Conservation (phyloP, 2,113 vertebrate genomes). For the Microcebus ravelobensis region DNA sequence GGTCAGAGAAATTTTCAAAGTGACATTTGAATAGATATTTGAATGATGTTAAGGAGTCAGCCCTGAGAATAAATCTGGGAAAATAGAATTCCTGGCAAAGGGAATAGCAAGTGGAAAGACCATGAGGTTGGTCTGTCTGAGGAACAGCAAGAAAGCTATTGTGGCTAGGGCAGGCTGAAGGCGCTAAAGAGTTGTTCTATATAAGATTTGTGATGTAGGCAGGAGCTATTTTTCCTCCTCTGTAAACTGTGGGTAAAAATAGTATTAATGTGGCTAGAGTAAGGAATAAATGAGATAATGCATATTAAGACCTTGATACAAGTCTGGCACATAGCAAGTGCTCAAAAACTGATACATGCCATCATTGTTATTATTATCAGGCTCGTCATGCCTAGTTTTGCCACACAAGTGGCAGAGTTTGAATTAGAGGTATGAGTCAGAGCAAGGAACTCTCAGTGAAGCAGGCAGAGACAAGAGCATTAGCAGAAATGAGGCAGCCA, state of each 20-base stretch:
- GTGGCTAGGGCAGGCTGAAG: not conserved
- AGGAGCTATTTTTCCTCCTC: not conserved
- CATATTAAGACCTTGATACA: not conserved
- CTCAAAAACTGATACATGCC: constrained; percentile 5
- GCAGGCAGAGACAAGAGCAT: not conserved
- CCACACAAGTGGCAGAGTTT: not conserved
- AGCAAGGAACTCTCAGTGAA: not conserved
- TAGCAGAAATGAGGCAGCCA: not conserved
- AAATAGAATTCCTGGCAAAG: not conserved
- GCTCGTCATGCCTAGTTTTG: not conserved
- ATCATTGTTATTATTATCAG: constrained; percentile 35
- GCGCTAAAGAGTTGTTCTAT: not conserved
- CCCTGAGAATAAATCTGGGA: not conserved
- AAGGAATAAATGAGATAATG: constrained; percentile 17
- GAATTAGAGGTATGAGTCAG: constrained; percentile 42
- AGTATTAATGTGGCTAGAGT: not conserved
- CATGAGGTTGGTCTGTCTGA: not conserved
- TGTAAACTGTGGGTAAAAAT: not conserved
- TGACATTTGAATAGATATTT: not conserved
- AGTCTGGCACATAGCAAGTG: not conserved
- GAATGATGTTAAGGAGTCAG: not conserved
- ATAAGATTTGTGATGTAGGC: not conserved
- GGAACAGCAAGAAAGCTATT: not conserved
- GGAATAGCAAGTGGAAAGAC: not conserved
- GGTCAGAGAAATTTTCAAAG: not conserved